phyloP scores from a whole-genome alignment of 2,888 invertebrate genomes.

The Liodrosophila aerea region DNA sequence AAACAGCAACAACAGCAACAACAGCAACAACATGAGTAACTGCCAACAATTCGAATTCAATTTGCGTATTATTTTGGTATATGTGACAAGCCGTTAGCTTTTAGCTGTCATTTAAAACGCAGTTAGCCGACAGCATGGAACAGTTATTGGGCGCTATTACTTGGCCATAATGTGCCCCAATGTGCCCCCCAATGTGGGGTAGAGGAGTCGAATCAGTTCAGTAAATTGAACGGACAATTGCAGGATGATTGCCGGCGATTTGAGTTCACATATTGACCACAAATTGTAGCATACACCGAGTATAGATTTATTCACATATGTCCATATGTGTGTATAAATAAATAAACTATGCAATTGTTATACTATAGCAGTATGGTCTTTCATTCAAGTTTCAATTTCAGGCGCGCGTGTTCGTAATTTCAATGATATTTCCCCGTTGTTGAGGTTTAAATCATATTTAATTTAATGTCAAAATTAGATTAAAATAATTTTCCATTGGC shows the following conservation, averaged over 20 bases:
- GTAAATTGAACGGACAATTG: slow-evolving; percentile 64
- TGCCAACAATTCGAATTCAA: slow-evolving; percentile 52
- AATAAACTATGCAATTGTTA: slow-evolving; percentile 32
- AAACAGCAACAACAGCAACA: slow-evolving; percentile 24
- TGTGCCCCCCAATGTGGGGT: not conserved
- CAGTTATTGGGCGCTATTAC: slow-evolving; percentile 1
- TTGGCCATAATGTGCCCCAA: slow-evolving; percentile 1
- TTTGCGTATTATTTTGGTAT: slow-evolving; percentile 59
- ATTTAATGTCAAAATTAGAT: slow-evolving; percentile 27
- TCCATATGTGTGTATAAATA: slow-evolving; percentile 17
- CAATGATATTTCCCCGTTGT: slow-evolving; percentile 27
- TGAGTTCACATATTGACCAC: slow-evolving; percentile 14
- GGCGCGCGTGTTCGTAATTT: slow-evolving; percentile 57
- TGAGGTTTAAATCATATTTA: slow-evolving; percentile 25
- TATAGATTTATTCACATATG: not conserved
- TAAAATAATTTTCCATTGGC: slow-evolving; percentile 19
- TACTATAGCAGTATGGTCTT: slow-evolving; percentile 6
- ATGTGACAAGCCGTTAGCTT: slow-evolving; percentile 65
- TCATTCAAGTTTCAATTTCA: slow-evolving; percentile 56
- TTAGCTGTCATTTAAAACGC: slow-evolving; percentile 54
- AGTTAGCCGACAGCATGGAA: slow-evolving; percentile 30
- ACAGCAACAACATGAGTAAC: slow-evolving; percentile 21
- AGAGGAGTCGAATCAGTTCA: slow-evolving; percentile 19
- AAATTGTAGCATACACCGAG: slow-evolving; percentile 2
- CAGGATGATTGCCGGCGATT: slow-evolving; percentile 46